Percentiles rank a stretch among this genome's conserved stretches.
Conservation (phyloP, 2,113 vertebrate species). For the Pardalotus punctatus region DNA sequence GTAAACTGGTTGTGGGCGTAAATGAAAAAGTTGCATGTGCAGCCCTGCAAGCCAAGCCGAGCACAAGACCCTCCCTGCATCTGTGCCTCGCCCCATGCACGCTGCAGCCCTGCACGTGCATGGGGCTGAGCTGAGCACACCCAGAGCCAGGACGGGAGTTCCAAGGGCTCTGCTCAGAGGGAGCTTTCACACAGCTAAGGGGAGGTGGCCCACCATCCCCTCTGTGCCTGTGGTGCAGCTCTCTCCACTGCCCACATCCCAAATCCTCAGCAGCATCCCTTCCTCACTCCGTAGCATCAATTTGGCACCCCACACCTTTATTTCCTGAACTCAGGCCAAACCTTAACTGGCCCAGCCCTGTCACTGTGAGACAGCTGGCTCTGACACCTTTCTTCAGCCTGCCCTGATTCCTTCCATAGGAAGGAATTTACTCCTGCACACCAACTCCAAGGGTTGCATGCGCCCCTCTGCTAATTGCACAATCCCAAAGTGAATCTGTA, state of each 20-base stretch:
- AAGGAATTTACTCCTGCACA: not conserved
- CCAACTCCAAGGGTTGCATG: not conserved
- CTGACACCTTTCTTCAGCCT: not conserved
- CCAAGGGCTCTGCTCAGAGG: not conserved
- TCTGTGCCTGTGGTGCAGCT: not conserved
- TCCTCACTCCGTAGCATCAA: rapidly evolving
- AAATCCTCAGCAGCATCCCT: not conserved
- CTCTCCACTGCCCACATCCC: not conserved
- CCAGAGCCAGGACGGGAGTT: not conserved
- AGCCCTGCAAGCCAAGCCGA: not conserved
- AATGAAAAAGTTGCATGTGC: not conserved
- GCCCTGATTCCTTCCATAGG: not conserved
- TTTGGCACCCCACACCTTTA: not conserved
- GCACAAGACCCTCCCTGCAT: not conserved
- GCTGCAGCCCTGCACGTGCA: rapidly evolving
- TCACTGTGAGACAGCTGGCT: not conserved
- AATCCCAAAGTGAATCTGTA: not conserved
- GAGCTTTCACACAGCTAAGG: not conserved
- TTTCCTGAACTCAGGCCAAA: not conserved
- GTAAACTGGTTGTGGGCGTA: not conserved
- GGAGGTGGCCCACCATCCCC: not conserved
- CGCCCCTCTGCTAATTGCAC: not conserved
- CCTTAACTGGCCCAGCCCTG: not conserved
- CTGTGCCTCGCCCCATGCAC: not conserved
- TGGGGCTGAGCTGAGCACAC: not conserved